phyloP scores from a whole-genome alignment of 2,113 vertebrate species.

The Vimba vimba region DNA sequence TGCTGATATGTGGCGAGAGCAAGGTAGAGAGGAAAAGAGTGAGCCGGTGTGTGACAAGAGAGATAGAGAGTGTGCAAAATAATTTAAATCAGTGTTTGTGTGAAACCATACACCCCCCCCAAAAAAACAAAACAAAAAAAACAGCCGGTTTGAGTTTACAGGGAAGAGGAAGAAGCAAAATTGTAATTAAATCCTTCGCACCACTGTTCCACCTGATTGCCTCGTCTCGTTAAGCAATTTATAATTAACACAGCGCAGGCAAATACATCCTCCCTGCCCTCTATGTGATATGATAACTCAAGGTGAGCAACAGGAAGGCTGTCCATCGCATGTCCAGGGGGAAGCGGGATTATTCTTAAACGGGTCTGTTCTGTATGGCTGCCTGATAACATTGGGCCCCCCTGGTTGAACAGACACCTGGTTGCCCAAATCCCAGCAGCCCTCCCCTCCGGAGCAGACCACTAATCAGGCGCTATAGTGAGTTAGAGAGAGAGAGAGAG shows the following conservation, averaged over 20 bases:
- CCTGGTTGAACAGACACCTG: slow-evolving; percentile 67
- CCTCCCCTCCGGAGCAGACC: slow-evolving; percentile 60
- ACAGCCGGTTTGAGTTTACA: neutral
- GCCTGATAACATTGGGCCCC: slow-evolving; percentile 70
- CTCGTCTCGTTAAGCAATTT: slow-evolving; percentile 54
- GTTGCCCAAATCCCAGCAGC: slow-evolving; percentile 61
- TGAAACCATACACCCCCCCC: too few species aligned
- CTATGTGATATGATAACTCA: slow-evolving; percentile 38
- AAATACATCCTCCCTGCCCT: slow-evolving; percentile 37
- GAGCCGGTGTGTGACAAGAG: slow-evolving; percentile 35
- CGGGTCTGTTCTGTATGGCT: slow-evolving; percentile 62
- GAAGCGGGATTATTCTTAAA: slow-evolving; percentile 68
- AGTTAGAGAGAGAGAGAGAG: neutral
- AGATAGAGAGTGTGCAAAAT: slow-evolving; percentile 42
- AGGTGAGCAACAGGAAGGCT: slow-evolving; percentile 26
- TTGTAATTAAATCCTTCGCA: slow-evolving; percentile 50
- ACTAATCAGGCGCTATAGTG: slow-evolving; percentile 55
- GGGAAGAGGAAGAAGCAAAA: neutral
- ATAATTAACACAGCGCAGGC: slow-evolving; percentile 55
- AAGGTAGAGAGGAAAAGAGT: slow-evolving; percentile 17
- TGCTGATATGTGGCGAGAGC: slow-evolving; percentile 14
- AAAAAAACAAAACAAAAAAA: neutral
- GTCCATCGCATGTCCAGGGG: slow-evolving; percentile 33
- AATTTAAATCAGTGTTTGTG: neutral
- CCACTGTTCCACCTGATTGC: slow-evolving; percentile 47